phyloP scores from a whole-genome alignment of 2,113 vertebrate genomes.

The Lampris megalopsis region DNA sequence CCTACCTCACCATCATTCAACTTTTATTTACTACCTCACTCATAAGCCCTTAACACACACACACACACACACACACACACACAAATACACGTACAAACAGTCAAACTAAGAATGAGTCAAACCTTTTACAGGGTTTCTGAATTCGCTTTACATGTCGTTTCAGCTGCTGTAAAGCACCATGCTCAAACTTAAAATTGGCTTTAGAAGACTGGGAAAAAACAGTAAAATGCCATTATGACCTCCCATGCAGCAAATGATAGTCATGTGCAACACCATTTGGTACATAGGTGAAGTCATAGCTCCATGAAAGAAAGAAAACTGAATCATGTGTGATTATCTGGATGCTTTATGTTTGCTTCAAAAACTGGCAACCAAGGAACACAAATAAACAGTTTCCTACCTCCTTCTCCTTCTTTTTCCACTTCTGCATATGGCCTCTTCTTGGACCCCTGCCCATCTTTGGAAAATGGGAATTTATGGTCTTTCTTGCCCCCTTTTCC shows the following conservation, averaged over 20 bases:
- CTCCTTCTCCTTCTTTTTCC: constrained; percentile 43
- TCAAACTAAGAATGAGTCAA: background rate
- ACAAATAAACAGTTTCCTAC: constrained; percentile 15
- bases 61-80: constrained; percentile 8
- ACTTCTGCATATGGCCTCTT: constrained; percentile 44
- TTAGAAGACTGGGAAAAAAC: too few species aligned
- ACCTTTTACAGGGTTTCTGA: too few species aligned
- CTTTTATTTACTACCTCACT: too few species aligned
- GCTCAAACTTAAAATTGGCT: too few species aligned
- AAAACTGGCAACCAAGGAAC: background rate
- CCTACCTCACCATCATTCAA: background rate
- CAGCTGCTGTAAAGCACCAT: too few species aligned
- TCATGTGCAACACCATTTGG: too few species aligned
- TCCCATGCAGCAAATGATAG: too few species aligned
- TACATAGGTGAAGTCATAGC: too few species aligned
- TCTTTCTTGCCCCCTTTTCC: constrained; percentile 50
- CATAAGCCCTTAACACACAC: too few species aligned
- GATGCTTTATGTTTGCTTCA: background rate
- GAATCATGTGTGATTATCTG: background rate
- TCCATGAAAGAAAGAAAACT: background rate
- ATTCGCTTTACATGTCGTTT: too few species aligned
- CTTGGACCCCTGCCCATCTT: constrained; percentile 27
- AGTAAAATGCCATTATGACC: too few species aligned
- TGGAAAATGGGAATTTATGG: constrained; percentile 54
- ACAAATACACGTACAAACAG: too few species aligned